phyloP scores from a whole-genome alignment of 2,888 invertebrate genomes.

The Microplitis deprimator region DNA sequence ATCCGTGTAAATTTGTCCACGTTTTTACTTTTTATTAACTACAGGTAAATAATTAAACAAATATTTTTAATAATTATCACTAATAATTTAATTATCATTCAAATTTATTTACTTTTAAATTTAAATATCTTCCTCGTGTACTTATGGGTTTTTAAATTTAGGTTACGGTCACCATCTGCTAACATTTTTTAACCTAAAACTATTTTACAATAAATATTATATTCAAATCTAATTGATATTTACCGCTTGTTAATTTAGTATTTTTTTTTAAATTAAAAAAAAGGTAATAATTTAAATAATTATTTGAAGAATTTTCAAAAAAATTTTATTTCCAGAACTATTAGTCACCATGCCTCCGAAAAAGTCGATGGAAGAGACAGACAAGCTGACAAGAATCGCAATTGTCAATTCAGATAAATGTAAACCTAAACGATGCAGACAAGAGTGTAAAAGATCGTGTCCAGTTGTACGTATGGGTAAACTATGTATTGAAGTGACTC shows the following conservation, averaged over 20 bases:
- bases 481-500: slow-evolving; percentile 97
- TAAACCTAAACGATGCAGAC: slow-evolving; percentile 98
- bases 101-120: background rate
- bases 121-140: slow-evolving; percentile 50
- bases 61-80: slow-evolving; percentile 12
- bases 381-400: slow-evolving; percentile 96
- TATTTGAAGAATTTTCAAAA: background rate
- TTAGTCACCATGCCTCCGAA: slow-evolving; percentile 77
- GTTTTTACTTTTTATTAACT: background rate
- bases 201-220: background rate
- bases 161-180: slow-evolving; percentile 46
- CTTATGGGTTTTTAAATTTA: slow-evolving; percentile 40
- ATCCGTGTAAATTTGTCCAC: background rate
- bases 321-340: background rate
- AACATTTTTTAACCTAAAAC: background rate
- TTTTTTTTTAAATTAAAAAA: background rate
- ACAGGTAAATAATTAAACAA: background rate
- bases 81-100: background rate
- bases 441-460: slow-evolving; percentile 98
- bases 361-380: slow-evolving; percentile 87
- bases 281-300: background rate
- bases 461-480: slow-evolving; percentile 99
- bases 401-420: slow-evolving; percentile 98
- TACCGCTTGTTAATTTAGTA: background rate
- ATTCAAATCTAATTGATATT: background rate